phyloP scores from a whole-genome alignment of 2,888 invertebrate species.

The Nebria brevicollis region DNA sequence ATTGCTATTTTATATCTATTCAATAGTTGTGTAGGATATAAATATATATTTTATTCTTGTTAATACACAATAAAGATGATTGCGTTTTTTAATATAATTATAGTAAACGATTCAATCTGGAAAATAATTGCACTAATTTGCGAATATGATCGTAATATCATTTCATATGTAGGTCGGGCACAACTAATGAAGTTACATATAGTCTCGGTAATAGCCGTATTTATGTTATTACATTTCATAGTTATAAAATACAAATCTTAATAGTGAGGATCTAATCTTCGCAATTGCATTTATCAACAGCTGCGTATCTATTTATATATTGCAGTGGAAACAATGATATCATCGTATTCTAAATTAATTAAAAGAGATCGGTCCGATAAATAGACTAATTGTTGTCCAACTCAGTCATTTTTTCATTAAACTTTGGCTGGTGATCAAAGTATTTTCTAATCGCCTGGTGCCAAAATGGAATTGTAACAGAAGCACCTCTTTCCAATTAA shows the following conservation, averaged over 20 bases:
- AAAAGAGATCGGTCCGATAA: conserved; percentile 11
- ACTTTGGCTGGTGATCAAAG: conserved; percentile 29
- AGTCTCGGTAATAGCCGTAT: too few relatives aligned
- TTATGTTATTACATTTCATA: too few relatives aligned
- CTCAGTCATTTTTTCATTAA: conserved; percentile 12
- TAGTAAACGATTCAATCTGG: too few relatives aligned
- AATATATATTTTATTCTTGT: too few relatives aligned
- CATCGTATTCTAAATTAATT: not conserved
- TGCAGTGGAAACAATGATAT: not conserved
- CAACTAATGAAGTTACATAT: too few relatives aligned
- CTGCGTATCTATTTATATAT: not conserved
- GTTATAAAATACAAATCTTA: not conserved
- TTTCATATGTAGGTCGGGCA: too few relatives aligned
- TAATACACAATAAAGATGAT: too few relatives aligned
- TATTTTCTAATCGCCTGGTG: not conserved
- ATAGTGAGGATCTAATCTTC: not conserved
- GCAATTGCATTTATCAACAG: not conserved
- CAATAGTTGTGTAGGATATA: not conserved
- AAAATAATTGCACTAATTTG: too few relatives aligned
- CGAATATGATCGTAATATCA: too few relatives aligned
- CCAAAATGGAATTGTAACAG: conserved; percentile 22
- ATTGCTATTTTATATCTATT: not conserved
- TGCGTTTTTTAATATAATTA: too few relatives aligned
- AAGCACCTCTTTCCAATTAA: conserved; percentile 10
- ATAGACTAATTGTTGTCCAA: conserved; percentile 30